Percentiles rank a stretch among this genome's conserved stretches.
phyloP scores from a whole-genome alignment of 2,888 invertebrate species.

The Caenorhabditis angaria region DNA sequence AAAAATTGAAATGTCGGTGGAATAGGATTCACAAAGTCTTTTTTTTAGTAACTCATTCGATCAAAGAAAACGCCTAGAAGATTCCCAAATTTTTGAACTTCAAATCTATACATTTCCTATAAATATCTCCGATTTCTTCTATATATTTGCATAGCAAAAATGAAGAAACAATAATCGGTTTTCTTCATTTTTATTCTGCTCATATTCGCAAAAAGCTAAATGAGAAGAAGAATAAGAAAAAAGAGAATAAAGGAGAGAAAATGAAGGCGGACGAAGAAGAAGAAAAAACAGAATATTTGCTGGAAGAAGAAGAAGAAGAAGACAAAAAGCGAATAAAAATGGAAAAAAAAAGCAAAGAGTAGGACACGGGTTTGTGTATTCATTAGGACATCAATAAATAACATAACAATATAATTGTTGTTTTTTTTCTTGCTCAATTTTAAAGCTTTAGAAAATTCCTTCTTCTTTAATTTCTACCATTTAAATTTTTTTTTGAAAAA shows the following conservation, averaged over 20 bases:
- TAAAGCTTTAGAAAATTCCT: background rate
- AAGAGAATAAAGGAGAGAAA: conserved; percentile 19
- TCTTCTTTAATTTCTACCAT: no score
- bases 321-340: conserved; percentile 11
- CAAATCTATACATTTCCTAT: no score
- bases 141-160: no score
- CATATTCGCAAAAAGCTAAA: conserved; percentile 15
- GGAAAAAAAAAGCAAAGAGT: conserved; percentile 8
- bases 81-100: no score
- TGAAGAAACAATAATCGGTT: conserved; percentile 12
- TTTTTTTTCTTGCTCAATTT: background rate
- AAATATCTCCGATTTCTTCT: no score
- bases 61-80: no score
- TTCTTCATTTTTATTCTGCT: no score
- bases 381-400: conserved; percentile 3
- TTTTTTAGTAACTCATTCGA: no score
- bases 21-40: no score
- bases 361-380: background rate
- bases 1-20: no score
- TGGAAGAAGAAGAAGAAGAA: conserved; percentile 6
- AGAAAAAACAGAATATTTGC: background rate
- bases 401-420: background rate
- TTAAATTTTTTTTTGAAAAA: no score
- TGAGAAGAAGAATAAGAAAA: conserved; percentile 12
- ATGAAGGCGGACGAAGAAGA: conserved; percentile 12